Conservation (phyloP, 2,797 vertebrate species). For the Gallirallus australis region DNA sequence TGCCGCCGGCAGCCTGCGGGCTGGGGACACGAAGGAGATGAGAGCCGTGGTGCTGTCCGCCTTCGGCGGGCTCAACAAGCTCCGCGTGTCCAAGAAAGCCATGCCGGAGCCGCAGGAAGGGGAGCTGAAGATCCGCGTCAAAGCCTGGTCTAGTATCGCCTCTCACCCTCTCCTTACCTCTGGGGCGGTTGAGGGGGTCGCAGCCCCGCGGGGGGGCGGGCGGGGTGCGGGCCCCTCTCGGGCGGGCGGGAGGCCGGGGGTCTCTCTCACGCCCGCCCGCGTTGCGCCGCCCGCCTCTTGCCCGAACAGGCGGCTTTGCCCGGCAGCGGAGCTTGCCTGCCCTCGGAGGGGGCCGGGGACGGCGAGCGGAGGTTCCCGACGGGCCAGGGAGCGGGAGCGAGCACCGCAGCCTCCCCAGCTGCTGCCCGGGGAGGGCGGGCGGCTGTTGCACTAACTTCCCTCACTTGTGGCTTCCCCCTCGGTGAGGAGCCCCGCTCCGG, state of each 20-base stretch:
- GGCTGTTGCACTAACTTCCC: not conserved
- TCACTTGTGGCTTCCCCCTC: not conserved
- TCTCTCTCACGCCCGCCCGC: not conserved
- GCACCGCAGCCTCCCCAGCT: not conserved
- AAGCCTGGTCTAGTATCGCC: slow-evolving; percentile 88
- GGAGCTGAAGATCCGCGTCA: slow-evolving; percentile 95
- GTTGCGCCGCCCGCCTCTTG: not conserved
- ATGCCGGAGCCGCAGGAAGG: slow-evolving; percentile 95
- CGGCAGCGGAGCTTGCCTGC: not conserved
- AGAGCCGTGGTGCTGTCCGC: slow-evolving; percentile 90
- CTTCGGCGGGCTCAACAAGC: slow-evolving; percentile 96
- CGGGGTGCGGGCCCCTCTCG: not conserved
- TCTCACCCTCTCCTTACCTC: not conserved
- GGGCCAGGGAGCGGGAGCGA: not conserved
- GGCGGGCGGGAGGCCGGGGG: not conserved
- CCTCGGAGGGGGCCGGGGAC: not conserved
- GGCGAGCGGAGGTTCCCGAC: not conserved
- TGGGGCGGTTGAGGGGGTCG: not conserved
- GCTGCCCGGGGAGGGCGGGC: slow-evolving; percentile 86
- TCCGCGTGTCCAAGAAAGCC: slow-evolving; percentile 89
- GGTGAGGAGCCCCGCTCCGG: not conserved
- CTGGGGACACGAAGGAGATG: slow-evolving; percentile 90
- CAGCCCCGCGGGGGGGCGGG: not conserved
- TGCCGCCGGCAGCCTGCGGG: slow-evolving; percentile 63
- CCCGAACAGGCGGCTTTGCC: not conserved